Conservation (phyloP, 2,113 vertebrate genomes). For the Corythoichthys intestinalis region DNA sequence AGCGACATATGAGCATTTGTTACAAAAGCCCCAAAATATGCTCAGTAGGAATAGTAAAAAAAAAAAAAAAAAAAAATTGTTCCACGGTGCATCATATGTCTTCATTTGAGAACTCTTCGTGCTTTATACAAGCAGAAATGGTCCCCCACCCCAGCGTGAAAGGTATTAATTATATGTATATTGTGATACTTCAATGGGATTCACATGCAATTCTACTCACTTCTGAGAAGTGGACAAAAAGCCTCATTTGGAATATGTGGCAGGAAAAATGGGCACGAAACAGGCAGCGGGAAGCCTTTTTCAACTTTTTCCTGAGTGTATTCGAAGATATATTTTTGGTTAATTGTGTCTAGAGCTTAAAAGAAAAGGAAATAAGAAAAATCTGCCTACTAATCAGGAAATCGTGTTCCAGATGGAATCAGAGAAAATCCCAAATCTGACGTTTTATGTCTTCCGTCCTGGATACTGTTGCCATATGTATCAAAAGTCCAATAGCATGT, state of each 20-base stretch:
- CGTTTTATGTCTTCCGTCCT: conserved; percentile 75
- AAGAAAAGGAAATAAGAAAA: conserved; percentile 16
- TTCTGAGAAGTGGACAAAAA: conserved; percentile 76
- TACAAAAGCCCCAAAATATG: background rate
- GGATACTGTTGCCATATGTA: conserved; percentile 66
- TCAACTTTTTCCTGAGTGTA: conserved; percentile 54
- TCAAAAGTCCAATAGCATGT: conserved; percentile 54
- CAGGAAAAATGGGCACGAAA: conserved; percentile 21
- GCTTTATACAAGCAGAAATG: background rate
- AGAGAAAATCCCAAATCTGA: conserved; percentile 58
- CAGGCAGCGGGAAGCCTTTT: conserved; percentile 42
- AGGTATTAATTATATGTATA: conserved; percentile 62
- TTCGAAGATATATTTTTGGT: conserved; percentile 56
- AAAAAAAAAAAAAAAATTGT: background rate
- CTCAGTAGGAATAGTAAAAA: background rate
- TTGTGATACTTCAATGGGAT: conserved; percentile 68
- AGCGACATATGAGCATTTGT: background rate
- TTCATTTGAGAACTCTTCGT: background rate
- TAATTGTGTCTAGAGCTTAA: conserved; percentile 46
- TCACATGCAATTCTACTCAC: conserved; percentile 71
- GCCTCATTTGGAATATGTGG: conserved; percentile 50
- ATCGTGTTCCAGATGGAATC: conserved; percentile 49
- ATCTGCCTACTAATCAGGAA: conserved; percentile 41
- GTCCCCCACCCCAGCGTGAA: conserved; percentile 26
- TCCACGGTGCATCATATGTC: conserved; percentile 1